These are phyloP conservation scores for Myopa tessellatipennis DNA, from an alignment of 2,888 invertebrate genomes.

Conservation along the genomic window DNA sequence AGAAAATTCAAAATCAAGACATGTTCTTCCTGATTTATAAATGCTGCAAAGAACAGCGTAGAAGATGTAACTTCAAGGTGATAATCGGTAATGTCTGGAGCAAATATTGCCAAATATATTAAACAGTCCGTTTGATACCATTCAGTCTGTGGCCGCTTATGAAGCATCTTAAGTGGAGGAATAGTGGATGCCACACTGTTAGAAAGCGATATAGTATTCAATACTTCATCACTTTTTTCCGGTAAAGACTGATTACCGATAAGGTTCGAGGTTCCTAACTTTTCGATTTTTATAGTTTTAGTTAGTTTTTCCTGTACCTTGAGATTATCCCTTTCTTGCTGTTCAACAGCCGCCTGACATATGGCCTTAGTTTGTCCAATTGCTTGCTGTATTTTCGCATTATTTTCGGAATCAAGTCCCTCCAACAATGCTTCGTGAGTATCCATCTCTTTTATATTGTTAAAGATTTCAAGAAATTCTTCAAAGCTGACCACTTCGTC, in stretches of 20 bases:
- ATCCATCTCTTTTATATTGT: not conserved
- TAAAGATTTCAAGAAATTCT: not conserved
- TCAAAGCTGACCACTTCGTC: conserved; percentile 5
- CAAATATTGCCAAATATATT: conserved; percentile 53
- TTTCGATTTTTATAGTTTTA: not conserved
- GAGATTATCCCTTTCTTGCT: not conserved
- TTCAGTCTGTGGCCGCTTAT: conserved; percentile 53
- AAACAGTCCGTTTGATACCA: conserved; percentile 58
- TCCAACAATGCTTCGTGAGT: conserved; percentile 10
- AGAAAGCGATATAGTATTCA: not conserved
- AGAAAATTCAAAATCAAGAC: conserved; percentile 51
- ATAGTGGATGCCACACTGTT: not conserved
- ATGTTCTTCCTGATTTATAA: conserved; percentile 47
- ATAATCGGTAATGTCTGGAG: conserved; percentile 56
- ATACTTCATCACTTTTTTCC: not conserved
- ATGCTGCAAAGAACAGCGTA: conserved; percentile 47
- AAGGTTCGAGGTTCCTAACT: not conserved
- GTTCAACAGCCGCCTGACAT: no score
- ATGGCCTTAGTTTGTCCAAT: not conserved
- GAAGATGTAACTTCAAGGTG: conserved; percentile 51
- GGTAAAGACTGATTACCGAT: not conserved
- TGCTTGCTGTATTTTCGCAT: not conserved
- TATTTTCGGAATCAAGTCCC: not conserved
- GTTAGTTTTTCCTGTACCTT: not conserved
- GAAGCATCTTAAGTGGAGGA: conserved; percentile 48